phyloP scores from a whole-genome alignment of 2,113 vertebrate species.

The Paraplagusia blochii region DNA sequence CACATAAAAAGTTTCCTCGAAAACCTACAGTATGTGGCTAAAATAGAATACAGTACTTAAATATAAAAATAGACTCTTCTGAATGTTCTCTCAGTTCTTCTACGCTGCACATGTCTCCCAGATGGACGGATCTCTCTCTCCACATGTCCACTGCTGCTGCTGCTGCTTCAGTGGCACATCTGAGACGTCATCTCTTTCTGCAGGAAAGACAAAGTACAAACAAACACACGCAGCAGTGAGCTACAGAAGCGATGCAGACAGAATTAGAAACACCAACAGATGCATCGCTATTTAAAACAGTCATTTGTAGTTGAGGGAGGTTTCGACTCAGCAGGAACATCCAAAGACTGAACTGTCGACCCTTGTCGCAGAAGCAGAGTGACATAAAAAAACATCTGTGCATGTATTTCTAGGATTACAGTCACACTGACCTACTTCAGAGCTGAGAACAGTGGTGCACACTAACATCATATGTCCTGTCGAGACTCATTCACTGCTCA shows the following conservation, averaged over 20 bases:
- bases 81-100: constrained; percentile 46
- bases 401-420: not conserved
- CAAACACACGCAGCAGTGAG: not conserved
- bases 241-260: not conserved
- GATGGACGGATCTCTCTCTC: constrained; percentile 42
- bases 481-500: no score
- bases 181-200: constrained; percentile 97
- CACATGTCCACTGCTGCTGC: not conserved
- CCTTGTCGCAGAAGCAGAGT: not conserved
- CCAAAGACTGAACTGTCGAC: not conserved
- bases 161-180: constrained; percentile 87
- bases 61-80: constrained; percentile 81
- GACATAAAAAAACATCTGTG: not conserved
- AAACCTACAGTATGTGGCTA: constrained; percentile 67
- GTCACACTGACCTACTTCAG: not conserved
- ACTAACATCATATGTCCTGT: not conserved
- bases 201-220: constrained; percentile 14
- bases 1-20: constrained; percentile 47
- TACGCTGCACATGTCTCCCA: constrained; percentile 46
- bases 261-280: no score
- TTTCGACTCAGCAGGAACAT: no score
- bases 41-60: constrained; percentile 80
- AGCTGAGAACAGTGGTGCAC: not conserved
- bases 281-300: no score
- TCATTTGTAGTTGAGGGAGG: no score